These are phyloP conservation scores for Pterocles orientalis DNA, from an alignment of 2,113 vertebrate species.

Conservation along the genomic window DNA sequence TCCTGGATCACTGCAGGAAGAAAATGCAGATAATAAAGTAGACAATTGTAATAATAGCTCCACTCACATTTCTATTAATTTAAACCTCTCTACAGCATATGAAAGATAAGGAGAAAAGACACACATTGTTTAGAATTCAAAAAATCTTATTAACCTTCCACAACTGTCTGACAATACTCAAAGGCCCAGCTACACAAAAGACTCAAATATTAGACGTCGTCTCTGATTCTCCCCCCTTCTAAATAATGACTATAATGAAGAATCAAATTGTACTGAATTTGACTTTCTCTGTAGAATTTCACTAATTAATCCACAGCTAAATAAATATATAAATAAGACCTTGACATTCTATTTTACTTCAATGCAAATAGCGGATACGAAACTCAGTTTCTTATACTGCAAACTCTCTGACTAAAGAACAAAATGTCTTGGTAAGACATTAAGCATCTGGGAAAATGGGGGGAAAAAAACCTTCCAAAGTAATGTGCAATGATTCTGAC, in stretches of 20 bases:
- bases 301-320: conserved; percentile 18
- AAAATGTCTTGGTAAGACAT: neutral
- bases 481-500: neutral
- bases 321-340: conserved; percentile 52
- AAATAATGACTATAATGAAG: neutral
- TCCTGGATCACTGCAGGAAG: neutral
- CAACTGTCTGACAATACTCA: neutral
- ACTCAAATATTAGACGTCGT: neutral
- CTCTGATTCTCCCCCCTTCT: neutral
- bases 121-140: conserved; percentile 14
- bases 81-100: neutral
- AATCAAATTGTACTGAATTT: neutral
- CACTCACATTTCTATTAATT: conserved; percentile 30
- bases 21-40: neutral
- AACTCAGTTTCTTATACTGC: neutral
- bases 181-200: neutral
- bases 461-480: neutral
- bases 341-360: conserved; percentile 31
- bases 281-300: neutral
- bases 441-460: neutral
- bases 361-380: neutral
- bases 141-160: conserved; percentile 50
- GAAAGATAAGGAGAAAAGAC: conserved; percentile 6
- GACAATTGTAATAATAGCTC: neutral
- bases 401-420: neutral